These are phyloP conservation scores for Choristoneura fumiferana DNA, from an alignment of 1,140 invertebrate species.

Conservation along the genomic window DNA sequence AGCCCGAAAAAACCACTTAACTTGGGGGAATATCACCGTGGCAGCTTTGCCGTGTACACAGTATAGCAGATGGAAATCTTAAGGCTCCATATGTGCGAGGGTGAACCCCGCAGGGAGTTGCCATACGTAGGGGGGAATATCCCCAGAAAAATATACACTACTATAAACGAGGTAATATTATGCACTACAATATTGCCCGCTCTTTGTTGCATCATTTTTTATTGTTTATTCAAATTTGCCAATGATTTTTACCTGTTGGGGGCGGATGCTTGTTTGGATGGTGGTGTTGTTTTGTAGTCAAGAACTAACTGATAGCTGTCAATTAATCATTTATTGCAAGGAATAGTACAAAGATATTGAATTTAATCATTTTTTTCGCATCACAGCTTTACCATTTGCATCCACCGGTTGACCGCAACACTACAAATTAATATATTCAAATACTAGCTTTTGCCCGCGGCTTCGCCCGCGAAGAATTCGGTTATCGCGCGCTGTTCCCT, in stretches of 20 bases:
- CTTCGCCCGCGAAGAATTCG: no score
- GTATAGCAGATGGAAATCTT: background rate
- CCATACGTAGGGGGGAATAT: background rate
- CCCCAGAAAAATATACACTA: background rate
- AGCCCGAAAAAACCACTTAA: slow-evolving; percentile 4
- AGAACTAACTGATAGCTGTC: no score
- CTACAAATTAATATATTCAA: no score
- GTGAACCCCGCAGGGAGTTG: background rate
- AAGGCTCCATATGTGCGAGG: slow-evolving; percentile 3
- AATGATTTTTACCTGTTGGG: background rate
- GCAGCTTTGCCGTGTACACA: background rate
- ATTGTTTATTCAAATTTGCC: background rate
- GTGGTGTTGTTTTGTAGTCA: no score
- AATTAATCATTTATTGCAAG: no score
- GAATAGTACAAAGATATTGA: no score
- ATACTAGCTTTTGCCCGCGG: no score
- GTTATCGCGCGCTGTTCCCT: no score
- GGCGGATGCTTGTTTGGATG: no score
- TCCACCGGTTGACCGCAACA: no score
- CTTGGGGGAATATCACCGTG: background rate
- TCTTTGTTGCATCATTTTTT: background rate
- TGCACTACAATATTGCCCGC: slow-evolving; percentile 42
- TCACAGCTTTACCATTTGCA: no score
- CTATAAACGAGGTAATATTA: slow-evolving; percentile 61
- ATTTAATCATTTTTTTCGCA: no score